Evolutionary conservation across 2,797 vertebrate species (phyloP).

Genomic region (Trachops cirrhosus): DNA sequence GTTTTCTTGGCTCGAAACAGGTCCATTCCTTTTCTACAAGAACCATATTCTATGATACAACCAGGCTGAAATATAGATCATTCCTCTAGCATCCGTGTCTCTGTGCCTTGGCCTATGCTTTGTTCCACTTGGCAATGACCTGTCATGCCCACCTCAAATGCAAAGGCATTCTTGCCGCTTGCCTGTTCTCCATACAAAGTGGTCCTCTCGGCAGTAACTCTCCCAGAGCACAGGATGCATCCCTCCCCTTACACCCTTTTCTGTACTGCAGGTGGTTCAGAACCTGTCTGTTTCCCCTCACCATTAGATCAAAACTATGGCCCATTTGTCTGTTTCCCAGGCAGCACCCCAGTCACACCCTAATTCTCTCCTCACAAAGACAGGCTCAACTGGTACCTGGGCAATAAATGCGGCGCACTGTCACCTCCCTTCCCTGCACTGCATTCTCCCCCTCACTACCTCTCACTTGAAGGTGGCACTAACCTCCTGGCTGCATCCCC

Average conservation of each 20-base stretch:
- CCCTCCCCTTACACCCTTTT: neutral
- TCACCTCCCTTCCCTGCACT: rapidly evolving
- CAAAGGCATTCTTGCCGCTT: too few relatives aligned
- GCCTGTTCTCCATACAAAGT: neutral
- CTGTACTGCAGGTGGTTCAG: neutral
- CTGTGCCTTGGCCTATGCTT: neutral
- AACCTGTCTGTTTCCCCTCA: neutral
- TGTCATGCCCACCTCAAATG: neutral
- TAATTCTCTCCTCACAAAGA: neutral
- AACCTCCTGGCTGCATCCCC: neutral
- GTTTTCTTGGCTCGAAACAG: neutral
- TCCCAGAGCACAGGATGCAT: neutral
- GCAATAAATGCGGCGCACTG: rapidly evolving
- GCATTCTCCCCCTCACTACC: rapidly evolving
- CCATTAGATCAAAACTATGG: neutral
- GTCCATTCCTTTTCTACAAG: neutral
- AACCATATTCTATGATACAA: neutral
- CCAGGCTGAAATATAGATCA: neutral
- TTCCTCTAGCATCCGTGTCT: neutral
- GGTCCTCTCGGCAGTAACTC: neutral
- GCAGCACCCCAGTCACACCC: neutral
- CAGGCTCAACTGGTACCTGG: neutral
- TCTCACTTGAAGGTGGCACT: neutral
- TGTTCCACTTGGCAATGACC: neutral
- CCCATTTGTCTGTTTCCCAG: neutral